These are phyloP conservation scores for Avahi laniger DNA, from an alignment of 2,797 vertebrate species.

Conservation along the genomic window DNA sequence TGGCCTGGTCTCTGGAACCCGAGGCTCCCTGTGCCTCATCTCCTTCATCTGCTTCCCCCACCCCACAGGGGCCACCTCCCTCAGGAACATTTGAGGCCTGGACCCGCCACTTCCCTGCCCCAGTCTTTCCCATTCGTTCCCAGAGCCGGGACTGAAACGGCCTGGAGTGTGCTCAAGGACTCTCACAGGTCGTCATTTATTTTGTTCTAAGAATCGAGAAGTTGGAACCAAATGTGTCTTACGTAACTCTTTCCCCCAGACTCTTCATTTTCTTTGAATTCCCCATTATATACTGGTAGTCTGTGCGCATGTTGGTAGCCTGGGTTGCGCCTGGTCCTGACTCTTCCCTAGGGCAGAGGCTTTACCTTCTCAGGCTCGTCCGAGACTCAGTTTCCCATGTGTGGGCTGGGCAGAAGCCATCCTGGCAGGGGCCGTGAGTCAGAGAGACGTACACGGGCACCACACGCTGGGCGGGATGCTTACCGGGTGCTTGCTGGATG, in stretches of 20 bases:
- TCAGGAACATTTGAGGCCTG: background rate
- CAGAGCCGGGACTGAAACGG: accelerated
- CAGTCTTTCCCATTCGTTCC: no score
- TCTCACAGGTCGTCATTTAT: background rate
- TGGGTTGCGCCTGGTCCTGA: background rate
- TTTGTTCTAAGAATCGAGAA: background rate
- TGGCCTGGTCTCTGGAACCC: background rate
- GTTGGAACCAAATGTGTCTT: background rate
- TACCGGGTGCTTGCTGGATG: background rate
- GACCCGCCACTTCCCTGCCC: background rate
- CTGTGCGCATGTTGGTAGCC: background rate
- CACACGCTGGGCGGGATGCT: background rate
- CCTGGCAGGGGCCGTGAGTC: background rate
- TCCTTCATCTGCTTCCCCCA: background rate
- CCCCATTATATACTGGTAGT: background rate
- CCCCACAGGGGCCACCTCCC: no score
- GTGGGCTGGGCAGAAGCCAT: background rate
- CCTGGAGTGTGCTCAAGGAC: background rate
- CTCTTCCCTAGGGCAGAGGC: background rate
- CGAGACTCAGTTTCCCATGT: background rate
- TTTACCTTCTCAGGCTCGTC: background rate
- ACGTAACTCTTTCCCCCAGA: background rate
- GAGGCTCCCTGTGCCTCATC: background rate
- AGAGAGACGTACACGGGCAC: background rate
- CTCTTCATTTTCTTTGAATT: background rate